Conservation (phyloP, 2,888 invertebrate genomes). For the Hyposoter didymator region DNA sequence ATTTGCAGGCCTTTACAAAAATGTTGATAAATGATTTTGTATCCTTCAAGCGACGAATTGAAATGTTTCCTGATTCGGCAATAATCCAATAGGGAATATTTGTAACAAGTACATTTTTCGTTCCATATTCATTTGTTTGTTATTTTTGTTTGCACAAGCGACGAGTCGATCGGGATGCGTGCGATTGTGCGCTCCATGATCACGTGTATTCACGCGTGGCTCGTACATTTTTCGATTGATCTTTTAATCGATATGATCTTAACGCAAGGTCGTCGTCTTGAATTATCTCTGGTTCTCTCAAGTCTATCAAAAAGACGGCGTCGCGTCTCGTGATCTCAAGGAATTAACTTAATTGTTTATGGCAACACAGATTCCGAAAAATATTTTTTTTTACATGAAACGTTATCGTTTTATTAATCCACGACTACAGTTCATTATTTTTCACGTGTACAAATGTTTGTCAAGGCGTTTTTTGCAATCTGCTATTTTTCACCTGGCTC, state of each 20-base stretch:
- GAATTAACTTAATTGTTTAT: conserved; percentile 20
- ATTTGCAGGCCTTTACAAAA: background rate
- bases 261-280: conserved; percentile 12
- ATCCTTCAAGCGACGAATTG: background rate
- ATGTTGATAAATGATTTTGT: background rate
- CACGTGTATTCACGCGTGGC: conserved; percentile 16
- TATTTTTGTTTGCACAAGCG: background rate
- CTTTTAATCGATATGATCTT: conserved; percentile 17
- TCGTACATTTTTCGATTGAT: conserved; percentile 22
- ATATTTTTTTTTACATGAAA: background rate
- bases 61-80: background rate
- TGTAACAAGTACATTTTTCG: background rate
- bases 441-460: background rate
- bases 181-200: conserved; percentile 1
- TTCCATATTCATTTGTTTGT: background rate
- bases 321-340: background rate
- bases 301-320: conserved; percentile 1
- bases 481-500: background rate
- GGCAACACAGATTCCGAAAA: background rate
- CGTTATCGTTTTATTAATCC: background rate
- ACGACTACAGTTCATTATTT: background rate
- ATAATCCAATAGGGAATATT: background rate
- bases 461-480: background rate
- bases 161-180: background rate
- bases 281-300: conserved; percentile 10